A percentile compares a stretch with the other conserved stretches of the same genome.
phyloP scores from a whole-genome alignment of 2,888 invertebrate genomes.

The Epinotia nisella region DNA sequence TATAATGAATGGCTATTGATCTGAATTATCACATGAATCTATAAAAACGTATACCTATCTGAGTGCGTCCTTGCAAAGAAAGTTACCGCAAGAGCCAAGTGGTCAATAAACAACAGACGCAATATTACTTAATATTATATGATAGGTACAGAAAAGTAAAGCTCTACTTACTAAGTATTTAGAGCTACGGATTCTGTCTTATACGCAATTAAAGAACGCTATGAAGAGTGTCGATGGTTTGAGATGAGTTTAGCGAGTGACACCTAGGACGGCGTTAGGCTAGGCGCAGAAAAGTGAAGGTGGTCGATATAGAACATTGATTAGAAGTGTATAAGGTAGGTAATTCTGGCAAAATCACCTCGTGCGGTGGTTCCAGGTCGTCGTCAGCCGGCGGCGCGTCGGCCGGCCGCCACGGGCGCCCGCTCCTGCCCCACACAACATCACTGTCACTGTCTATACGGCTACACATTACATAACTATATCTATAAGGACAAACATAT shows the following conservation, averaged over 20 bases:
- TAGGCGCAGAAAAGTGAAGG: constrained; percentile 75
- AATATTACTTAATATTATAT: constrained; percentile 27
- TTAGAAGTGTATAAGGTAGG: constrained; percentile 77
- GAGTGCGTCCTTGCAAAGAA: constrained; percentile 50
- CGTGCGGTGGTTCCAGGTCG: constrained; percentile 77
- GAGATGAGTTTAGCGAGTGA: constrained; percentile 66
- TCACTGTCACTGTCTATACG: constrained; percentile 62
- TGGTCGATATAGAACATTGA: constrained; percentile 58
- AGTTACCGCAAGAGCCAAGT: constrained; percentile 45
- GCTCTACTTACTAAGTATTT: constrained; percentile 36
- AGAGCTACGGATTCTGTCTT: constrained; percentile 32
- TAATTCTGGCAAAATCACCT: constrained; percentile 85
- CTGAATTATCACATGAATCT: constrained; percentile 1
- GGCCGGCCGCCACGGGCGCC: constrained; percentile 75
- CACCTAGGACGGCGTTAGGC: constrained; percentile 72
- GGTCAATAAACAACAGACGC: constrained; percentile 16
- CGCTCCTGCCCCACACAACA: constrained; percentile 81
- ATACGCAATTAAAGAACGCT: constrained; percentile 44
- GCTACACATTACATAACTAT: constrained; percentile 25
- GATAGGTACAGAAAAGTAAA: constrained; percentile 32
- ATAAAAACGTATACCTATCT: constrained; percentile 45
- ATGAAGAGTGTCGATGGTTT: constrained; percentile 51
- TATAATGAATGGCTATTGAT: constrained; percentile 16
- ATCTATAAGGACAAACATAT: constrained; percentile 36
- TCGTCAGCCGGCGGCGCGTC: constrained; percentile 77